Evolutionary conservation across 2,888 invertebrate species (phyloP).

Genomic region (Diarsia rubi): DNA sequence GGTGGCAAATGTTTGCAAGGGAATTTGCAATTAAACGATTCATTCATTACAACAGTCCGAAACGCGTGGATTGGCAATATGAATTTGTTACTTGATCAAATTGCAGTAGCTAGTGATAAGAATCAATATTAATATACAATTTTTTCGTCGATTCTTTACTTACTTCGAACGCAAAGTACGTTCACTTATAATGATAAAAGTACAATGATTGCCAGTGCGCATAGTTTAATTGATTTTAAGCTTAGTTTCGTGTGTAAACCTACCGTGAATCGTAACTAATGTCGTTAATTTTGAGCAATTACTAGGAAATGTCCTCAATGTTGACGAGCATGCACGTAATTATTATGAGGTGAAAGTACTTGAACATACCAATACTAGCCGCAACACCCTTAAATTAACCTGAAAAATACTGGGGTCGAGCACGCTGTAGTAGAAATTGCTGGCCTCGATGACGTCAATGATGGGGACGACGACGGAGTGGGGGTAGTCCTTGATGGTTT

Average conservation of each 20-base stretch:
- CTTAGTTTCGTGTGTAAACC: constrained; percentile 2
- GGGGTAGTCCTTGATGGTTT: constrained; percentile 93
- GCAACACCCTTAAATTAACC: constrained; percentile 70
- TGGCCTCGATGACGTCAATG: constrained; percentile 97
- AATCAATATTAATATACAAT: constrained; percentile 8
- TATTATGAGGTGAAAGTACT: background rate
- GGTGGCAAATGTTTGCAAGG: background rate
- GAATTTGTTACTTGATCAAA: background rate
- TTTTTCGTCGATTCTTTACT: background rate
- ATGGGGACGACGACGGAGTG: constrained; percentile 97
- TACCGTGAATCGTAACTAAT: background rate
- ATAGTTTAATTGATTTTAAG: constrained; percentile 34
- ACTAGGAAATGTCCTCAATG: background rate
- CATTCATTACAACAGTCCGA: background rate
- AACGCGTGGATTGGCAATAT: background rate
- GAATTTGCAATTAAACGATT: background rate
- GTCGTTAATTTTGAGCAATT: background rate
- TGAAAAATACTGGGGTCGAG: constrained; percentile 88
- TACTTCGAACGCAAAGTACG: constrained; percentile 2
- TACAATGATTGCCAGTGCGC: constrained; percentile 2
- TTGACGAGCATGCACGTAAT: background rate
- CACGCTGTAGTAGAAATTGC: constrained; percentile 94
- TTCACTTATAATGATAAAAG: constrained; percentile 12
- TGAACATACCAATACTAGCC: constrained; percentile 41
- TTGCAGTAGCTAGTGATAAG: background rate